A percentile compares a stretch with the other conserved stretches of the same genome.
phyloP scores from a whole-genome alignment of 2,888 invertebrate species.

The Diplolepis rosae region DNA sequence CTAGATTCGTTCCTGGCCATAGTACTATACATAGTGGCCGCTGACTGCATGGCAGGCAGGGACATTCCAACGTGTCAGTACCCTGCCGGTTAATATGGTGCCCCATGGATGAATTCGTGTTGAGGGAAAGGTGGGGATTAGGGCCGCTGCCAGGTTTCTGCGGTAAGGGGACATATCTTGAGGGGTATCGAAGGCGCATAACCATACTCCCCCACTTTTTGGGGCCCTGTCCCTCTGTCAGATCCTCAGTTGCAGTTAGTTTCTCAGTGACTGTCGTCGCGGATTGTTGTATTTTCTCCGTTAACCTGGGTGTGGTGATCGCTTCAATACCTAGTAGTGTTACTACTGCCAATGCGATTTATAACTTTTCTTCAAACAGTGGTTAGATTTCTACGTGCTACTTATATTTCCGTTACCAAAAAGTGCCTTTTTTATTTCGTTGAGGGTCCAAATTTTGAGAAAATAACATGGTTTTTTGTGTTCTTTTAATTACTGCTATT shows the following conservation, averaged over 20 bases:
- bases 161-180: neutral
- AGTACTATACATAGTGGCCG: constrained; percentile 23
- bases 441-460: no score
- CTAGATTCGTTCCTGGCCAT: constrained; percentile 1
- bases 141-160: neutral
- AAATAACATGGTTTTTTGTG: no score
- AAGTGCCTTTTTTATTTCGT: no score
- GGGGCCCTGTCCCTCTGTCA: constrained; percentile 16
- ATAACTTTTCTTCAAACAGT: neutral
- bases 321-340: no score
- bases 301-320: constrained; percentile 10
- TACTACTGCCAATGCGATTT: neutral
- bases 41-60: constrained; percentile 35
- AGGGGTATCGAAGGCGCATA: neutral
- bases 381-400: no score
- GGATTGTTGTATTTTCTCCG: constrained; percentile 1
- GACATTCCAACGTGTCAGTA: constrained; percentile 45
- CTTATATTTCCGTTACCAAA: no score
- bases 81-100: constrained; percentile 22
- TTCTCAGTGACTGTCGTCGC: constrained; percentile 27
- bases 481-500: no score
- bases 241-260: constrained; percentile 1
- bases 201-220: constrained; percentile 28
- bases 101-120: constrained; percentile 10
- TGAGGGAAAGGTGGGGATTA: neutral